Evolutionary conservation across 1,140 invertebrate species (phyloP), one percentile per base, ranked within the genome.

Genomic region (Schlechtendalia chinensis): DNA sequence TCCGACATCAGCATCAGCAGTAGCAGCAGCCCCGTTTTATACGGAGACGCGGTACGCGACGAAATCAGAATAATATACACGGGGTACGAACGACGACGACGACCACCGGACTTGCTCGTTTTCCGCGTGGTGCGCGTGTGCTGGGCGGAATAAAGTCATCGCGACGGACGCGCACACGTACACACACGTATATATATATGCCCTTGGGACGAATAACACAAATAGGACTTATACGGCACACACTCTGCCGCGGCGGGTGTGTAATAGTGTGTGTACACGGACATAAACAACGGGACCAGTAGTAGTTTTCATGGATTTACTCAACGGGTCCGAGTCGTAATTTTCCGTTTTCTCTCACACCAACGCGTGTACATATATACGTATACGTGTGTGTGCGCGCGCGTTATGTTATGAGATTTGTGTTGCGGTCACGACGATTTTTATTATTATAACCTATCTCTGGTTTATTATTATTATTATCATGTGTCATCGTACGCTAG

Each of bases 391-490:
- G 27, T 29, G 27, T 61, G 27, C 29, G 59, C 19, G 54, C n/a
- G 29, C 11, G 11, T 71, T 69, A 27, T 69, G 65, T 50, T 69
- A 50, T 69, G 67, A 69, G 67, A 50, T 69, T 69, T 50, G 71
- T 29, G 71, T 74, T 19, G 50, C 11, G 47, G 56, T 39, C 54
- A 39, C 22, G 16, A 58, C 74, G 56, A 77, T 27, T 77, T 77
- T 77, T 77, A 77, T 77, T 58, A 54, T 56, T 32, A 56, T 45
- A 27, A 50, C 67, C 71, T 27, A 19, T 17, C n/a, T 61, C 27
- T 24, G 74, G 74, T 77, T 77, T 77, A 77, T 77, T 77, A 77
- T 77, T 74, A 77, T 77, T 77, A 77, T 77, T 74, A 77, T 77
- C 59, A 75, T 75, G 74, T 77, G 74, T 77, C 74, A 77, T 77